phyloP scores from a whole-genome alignment of 2,113 vertebrate species.

The Sebastes fasciatus region DNA sequence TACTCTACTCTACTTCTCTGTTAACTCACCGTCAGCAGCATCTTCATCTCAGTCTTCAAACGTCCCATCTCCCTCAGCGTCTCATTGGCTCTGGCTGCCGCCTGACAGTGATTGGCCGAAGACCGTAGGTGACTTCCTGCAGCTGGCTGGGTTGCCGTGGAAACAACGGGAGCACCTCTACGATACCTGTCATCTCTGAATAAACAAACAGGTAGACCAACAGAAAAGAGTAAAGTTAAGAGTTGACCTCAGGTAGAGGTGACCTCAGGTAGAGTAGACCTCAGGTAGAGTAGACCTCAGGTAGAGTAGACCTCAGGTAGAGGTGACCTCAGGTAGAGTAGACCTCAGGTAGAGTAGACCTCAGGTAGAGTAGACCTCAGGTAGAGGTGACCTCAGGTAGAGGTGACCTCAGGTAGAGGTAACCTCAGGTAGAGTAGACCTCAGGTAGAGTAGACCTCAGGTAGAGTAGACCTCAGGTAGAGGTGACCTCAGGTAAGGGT shows the following conservation, averaged over 20 bases:
- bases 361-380: not conserved
- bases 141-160: not conserved
- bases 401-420: too few species aligned
- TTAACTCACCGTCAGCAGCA: conserved; percentile 84
- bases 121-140: not conserved
- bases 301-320: too few species aligned
- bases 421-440: too few species aligned
- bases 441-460: too few species aligned
- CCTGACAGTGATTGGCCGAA: conserved; percentile 59
- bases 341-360: too few species aligned
- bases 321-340: too few species aligned
- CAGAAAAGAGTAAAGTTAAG: not conserved
- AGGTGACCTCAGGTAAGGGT: too few species aligned
- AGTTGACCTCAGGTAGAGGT: not conserved
- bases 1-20: too few species aligned
- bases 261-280: too few species aligned
- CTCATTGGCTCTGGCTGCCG: conserved; percentile 73
- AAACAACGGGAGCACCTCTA: not conserved
- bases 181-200: not conserved
- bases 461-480: too few species aligned
- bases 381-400: too few species aligned
- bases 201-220: not conserved
- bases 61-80: conserved; percentile 82
- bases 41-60: conserved; percentile 82
- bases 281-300: too few species aligned